Conservation (phyloP, 2,888 invertebrate species). For the Agrotis ipsilon region DNA sequence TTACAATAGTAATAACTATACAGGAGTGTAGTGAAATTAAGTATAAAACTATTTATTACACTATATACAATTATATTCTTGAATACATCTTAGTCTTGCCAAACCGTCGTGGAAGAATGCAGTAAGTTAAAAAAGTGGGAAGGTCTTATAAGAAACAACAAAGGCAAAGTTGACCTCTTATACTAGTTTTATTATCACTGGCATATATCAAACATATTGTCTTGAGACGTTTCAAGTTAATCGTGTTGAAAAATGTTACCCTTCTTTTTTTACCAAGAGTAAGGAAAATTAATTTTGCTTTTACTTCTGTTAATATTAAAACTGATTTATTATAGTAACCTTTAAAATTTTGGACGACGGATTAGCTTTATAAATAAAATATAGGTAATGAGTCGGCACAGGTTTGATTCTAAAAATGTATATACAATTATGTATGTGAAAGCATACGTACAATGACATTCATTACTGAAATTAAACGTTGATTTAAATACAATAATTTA, state of each 20-base stretch:
- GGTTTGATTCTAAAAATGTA: not conserved
- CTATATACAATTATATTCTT: slow-evolving; percentile 60
- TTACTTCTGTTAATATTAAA: not conserved
- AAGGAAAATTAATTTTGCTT: slow-evolving; percentile 14
- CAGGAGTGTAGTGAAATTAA: slow-evolving; percentile 52
- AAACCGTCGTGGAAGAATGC: not conserved
- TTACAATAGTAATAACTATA: slow-evolving; percentile 59
- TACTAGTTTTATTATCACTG: not conserved
- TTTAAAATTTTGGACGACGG: slow-evolving; percentile 1
- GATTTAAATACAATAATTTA: slow-evolving; percentile 16
- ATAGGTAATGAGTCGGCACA: not conserved
- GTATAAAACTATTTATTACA: slow-evolving; percentile 63
- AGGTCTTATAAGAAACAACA: too few species aligned
- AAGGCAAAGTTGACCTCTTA: too few species aligned
- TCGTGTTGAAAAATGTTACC: not conserved
- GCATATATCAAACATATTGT: too few species aligned
- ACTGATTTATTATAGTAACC: not conserved
- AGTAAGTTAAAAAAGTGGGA: not conserved
- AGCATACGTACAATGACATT: not conserved
- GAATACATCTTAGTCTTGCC: slow-evolving; percentile 17
- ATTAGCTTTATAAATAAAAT: slow-evolving; percentile 9
- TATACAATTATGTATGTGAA: not conserved
- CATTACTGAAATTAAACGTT: slow-evolving; percentile 8
- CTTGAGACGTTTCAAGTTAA: not conserved
- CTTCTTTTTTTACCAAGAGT: slow-evolving; percentile 6